Percentiles rank a stretch among this genome's conserved stretches.
These are phyloP conservation scores for Acanthococcus lagerstroemiae DNA, from an alignment of 2,888 invertebrate genomes.

Conservation along the genomic window DNA sequence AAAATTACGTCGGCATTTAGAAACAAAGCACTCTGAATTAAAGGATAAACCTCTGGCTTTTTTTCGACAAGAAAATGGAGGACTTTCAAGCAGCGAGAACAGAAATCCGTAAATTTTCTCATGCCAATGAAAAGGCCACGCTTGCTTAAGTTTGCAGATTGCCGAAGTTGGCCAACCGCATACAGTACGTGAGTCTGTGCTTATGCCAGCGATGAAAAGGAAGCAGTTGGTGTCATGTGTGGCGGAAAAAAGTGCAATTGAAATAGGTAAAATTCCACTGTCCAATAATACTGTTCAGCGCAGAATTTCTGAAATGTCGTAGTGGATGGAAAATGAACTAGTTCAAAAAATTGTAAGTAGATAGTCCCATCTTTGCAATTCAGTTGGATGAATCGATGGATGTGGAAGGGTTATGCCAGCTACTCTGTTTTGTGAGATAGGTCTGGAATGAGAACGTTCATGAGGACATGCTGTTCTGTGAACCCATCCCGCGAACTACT, in stretches of 20 bases:
- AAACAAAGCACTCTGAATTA: background rate
- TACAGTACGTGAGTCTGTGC: background rate
- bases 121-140: too few relatives aligned
- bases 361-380: slow-evolving; percentile 16
- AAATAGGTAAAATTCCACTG: slow-evolving; percentile 8
- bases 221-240: slow-evolving; percentile 43
- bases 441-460: slow-evolving; percentile 2
- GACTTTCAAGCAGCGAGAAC: too few relatives aligned
- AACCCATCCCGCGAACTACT: slow-evolving; percentile 7
- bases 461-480: slow-evolving; percentile 5
- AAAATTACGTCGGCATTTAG: too few relatives aligned
- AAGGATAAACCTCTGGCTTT: too few relatives aligned
- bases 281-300: slow-evolving; percentile 19
- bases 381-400: slow-evolving; percentile 22
- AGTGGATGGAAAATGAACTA: slow-evolving; percentile 17
- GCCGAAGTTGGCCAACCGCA: slow-evolving; percentile 33
- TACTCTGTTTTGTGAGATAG: slow-evolving; percentile 18
- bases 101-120: too few relatives aligned
- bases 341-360: slow-evolving; percentile 10
- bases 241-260: slow-evolving; percentile 46
- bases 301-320: slow-evolving; percentile 22
- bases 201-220: slow-evolving; percentile 4
- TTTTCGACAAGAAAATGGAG: too few relatives aligned
- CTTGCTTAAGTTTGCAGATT: slow-evolving; percentile 32
- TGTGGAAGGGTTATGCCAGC: slow-evolving; percentile 12